These are phyloP conservation scores for Nemopilema nomurai DNA, from an alignment of 30 jellyfish, hydroid and myxozoan genomes.

Conservation along the genomic window DNA sequence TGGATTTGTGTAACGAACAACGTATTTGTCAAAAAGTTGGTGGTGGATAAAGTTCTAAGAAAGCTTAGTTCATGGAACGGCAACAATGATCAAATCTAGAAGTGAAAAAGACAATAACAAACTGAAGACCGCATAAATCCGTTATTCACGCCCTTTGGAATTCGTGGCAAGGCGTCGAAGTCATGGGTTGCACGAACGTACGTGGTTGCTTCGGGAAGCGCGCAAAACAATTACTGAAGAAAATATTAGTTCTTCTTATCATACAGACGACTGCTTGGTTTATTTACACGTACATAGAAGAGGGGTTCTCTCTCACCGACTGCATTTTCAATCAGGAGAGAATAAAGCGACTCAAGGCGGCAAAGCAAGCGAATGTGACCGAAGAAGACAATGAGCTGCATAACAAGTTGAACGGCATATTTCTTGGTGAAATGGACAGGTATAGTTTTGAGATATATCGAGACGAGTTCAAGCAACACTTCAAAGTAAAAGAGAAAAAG, in stretches of 20 bases:
- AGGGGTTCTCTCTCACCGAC: conserved; percentile 52
- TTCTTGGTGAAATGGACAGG: conserved; percentile 24
- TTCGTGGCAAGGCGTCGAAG: neutral
- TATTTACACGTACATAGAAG: conserved; percentile 53
- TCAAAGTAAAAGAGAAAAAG: conserved; percentile 4
- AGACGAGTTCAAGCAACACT: conserved; percentile 30
- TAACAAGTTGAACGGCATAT: conserved; percentile 1
- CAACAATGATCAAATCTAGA: neutral
- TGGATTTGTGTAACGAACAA: too few relatives aligned
- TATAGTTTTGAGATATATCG: conserved; percentile 11
- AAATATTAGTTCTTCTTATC: neutral
- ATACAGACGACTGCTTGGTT: conserved; percentile 48
- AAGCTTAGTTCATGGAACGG: neutral
- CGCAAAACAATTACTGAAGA: conserved; percentile 8
- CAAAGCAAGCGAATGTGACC: neutral
- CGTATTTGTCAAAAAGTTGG: neutral
- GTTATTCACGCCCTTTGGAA: too few relatives aligned
- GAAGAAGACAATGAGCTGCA: neutral
- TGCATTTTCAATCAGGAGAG: conserved; percentile 38
- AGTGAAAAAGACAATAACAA: neutral
- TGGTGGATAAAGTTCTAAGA: neutral
- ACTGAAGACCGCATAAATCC: neutral
- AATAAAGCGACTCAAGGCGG: conserved; percentile 11
- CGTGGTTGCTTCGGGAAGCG: conserved; percentile 24
- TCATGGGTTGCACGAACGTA: neutral